Conservation (phyloP, 2,888 invertebrate genomes). For the Synanthedon vespiformis region DNA sequence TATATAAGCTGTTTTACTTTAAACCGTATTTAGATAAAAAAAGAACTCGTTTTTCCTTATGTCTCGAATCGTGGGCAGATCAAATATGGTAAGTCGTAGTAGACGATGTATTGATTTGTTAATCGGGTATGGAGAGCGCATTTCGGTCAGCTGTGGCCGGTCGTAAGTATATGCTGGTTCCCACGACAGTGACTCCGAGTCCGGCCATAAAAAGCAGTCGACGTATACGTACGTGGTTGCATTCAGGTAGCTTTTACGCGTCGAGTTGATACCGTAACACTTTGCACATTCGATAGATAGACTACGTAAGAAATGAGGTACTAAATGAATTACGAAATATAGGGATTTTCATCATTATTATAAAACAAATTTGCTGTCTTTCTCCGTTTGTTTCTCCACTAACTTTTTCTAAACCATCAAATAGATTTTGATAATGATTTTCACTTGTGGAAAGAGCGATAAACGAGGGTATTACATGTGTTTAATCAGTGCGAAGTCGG, state of each 20-base stretch:
- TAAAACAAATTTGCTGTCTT: too few species aligned
- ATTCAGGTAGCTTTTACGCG: conserved; percentile 57
- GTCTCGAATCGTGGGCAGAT: conserved; percentile 41
- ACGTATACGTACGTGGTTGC: conserved; percentile 52
- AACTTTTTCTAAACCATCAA: too few species aligned
- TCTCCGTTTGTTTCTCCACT: too few species aligned
- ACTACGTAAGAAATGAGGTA: conserved; percentile 9
- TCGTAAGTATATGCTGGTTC: conserved; percentile 66
- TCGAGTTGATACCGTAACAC: conserved; percentile 38
- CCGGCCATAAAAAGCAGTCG: conserved; percentile 63
- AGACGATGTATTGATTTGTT: conserved; percentile 62
- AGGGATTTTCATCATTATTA: too few species aligned
- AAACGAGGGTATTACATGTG: too few species aligned
- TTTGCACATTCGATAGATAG: conserved; percentile 15
- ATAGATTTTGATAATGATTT: too few species aligned
- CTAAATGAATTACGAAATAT: conserved; percentile 14
- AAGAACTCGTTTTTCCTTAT: conserved; percentile 25
- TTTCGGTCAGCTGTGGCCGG: conserved; percentile 67
- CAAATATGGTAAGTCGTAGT: conserved; percentile 48
- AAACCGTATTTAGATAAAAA: conserved; percentile 26
- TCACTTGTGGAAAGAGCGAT: too few species aligned
- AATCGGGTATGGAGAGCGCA: conserved; percentile 67
- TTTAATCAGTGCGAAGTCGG: too few species aligned
- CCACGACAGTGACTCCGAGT: conserved; percentile 63
- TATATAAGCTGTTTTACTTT: conserved; percentile 16